Conservation (phyloP, 1,140 invertebrate genomes). For the Drosophila seguyi region DNA sequence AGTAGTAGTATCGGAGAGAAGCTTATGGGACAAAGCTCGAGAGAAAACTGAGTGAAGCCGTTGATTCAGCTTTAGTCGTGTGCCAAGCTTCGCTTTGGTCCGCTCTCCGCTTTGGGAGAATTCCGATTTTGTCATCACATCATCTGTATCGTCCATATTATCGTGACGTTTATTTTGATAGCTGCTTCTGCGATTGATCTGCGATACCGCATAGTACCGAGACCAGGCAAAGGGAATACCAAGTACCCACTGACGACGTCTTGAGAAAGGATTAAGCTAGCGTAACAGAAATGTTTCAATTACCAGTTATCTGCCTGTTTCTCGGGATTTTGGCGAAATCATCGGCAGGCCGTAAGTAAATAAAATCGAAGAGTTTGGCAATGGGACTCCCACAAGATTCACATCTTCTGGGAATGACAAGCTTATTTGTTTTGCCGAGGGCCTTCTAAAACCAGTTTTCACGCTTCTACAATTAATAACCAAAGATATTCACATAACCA, state of each 20-base stretch:
- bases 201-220: slow-evolving; percentile 2
- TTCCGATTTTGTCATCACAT: slow-evolving; percentile 48
- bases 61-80: slow-evolving; percentile 38
- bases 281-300: slow-evolving; percentile 46
- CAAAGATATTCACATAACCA: slow-evolving; percentile 15
- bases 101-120: slow-evolving; percentile 22
- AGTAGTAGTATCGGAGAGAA: slow-evolving; percentile 46
- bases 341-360: slow-evolving; percentile 45
- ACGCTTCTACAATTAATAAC: slow-evolving; percentile 18
- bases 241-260: slow-evolving; percentile 49
- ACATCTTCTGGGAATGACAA: slow-evolving; percentile 28
- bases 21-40: slow-evolving; percentile 41
- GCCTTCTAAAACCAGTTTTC: slow-evolving; percentile 67
- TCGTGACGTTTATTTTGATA: slow-evolving; percentile 53
- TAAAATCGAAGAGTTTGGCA: slow-evolving; percentile 3
- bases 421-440: slow-evolving; percentile 37
- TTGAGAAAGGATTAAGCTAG: slow-evolving; percentile 45
- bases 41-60: slow-evolving; percentile 21
- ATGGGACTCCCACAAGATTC: slow-evolving; percentile 8
- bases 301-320: slow-evolving; percentile 32
- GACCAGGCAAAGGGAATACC: background rate
- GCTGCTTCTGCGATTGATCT: slow-evolving; percentile 24
- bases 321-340: slow-evolving; percentile 37
- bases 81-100: slow-evolving; percentile 48
- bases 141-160: slow-evolving; percentile 29